Evolutionary conservation across 2,113 vertebrate genomes (phyloP).

Genomic region (Alces alces): DNA sequence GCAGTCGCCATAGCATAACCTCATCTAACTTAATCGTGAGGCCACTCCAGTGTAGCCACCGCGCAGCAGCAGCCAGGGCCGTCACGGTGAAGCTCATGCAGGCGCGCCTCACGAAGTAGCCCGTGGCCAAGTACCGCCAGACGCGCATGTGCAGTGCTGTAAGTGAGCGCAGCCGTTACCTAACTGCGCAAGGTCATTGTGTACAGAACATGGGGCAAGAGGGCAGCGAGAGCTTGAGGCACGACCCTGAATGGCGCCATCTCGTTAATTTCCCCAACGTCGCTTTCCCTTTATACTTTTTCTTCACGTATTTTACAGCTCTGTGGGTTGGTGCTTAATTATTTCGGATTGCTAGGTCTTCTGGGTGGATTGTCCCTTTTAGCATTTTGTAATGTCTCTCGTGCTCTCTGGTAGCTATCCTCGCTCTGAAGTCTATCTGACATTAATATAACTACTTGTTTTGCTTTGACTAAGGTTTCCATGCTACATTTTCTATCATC

Average conservation of each 20-base stretch:
- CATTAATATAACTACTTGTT: neutral
- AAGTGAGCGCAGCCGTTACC: neutral
- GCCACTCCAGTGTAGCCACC: accelerated
- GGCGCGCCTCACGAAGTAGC: neutral
- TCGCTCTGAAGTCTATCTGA: neutral
- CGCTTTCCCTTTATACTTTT: neutral
- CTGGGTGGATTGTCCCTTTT: neutral
- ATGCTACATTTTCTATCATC: neutral
- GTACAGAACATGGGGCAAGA: neutral
- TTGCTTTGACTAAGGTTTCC: neutral
- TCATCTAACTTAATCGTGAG: neutral
- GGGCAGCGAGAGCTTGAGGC: accelerated
- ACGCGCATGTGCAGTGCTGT: accelerated
- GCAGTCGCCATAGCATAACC: neutral
- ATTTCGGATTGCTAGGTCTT: neutral
- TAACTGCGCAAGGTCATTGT: neutral
- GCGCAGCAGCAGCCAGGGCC: neutral
- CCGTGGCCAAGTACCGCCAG: neutral
- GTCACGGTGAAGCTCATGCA: neutral
- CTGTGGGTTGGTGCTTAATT: neutral
- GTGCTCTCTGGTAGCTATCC: neutral
- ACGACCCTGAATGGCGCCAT: neutral
- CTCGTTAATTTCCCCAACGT: neutral
- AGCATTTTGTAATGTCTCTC: neutral
- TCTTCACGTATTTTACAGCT: neutral